phyloP scores from a whole-genome alignment of 2,113 vertebrate species.

The Phrynosoma blainvillii region DNA sequence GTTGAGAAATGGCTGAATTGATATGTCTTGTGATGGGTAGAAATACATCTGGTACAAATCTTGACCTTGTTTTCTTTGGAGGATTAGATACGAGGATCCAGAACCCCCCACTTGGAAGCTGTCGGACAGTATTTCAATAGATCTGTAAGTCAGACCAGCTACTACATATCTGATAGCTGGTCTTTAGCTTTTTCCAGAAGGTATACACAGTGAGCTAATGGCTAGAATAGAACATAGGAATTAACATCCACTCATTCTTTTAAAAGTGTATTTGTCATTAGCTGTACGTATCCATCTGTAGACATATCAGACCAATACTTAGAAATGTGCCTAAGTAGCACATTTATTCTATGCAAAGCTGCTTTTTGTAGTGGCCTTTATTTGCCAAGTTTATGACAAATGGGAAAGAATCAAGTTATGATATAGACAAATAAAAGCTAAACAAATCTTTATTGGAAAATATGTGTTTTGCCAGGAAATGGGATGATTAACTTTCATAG shows the following conservation, averaged over 20 bases:
- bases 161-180: neutral
- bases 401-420: conserved; percentile 14
- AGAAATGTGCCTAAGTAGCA: conserved; percentile 9
- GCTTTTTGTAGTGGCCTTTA: conserved; percentile 32
- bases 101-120: neutral
- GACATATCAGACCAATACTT: conserved; percentile 8
- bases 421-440: conserved; percentile 25
- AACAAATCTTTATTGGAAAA: conserved; percentile 19
- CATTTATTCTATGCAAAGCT: conserved; percentile 19
- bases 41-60: neutral
- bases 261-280: neutral
- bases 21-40: no score
- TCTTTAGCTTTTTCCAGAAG: neutral
- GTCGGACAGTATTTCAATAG: neutral
- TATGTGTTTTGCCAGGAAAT: conserved; percentile 48
- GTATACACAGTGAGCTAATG: neutral
- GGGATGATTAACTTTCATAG: conserved; percentile 41
- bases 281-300: neutral
- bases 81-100: neutral
- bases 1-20: conserved; percentile 18
- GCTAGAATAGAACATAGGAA: neutral
- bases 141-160: neutral
- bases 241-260: neutral
- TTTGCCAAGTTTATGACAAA: conserved; percentile 12
- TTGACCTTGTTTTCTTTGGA: neutral